phyloP scores from a whole-genome alignment of 2,888 invertebrate species.

The Ormia ochracea region DNA sequence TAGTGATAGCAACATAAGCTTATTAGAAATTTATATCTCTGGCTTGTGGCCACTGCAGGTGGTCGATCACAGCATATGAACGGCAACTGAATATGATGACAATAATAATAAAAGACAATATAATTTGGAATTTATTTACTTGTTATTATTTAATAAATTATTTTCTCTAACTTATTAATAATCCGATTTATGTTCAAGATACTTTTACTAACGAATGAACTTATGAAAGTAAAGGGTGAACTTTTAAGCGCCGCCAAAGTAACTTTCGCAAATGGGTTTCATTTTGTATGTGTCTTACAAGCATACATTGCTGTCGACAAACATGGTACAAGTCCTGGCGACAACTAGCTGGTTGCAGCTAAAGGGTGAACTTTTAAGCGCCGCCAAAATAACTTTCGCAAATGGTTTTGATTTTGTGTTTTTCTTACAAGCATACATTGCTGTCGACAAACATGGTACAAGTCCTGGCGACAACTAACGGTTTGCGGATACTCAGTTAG shows the following conservation, averaged over 20 bases:
- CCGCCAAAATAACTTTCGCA: too few species aligned
- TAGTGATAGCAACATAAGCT: constrained; percentile 62
- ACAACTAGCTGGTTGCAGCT: too few species aligned
- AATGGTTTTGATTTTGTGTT: too few species aligned
- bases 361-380: background rate
- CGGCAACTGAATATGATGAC: constrained; percentile 34
- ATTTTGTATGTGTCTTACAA: too few species aligned
- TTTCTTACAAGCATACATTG: too few species aligned
- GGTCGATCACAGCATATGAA: constrained; percentile 61
- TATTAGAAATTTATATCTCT: constrained; percentile 55
- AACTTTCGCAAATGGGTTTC: too few species aligned
- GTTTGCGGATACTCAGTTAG: too few species aligned
- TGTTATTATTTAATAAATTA: constrained; percentile 44
- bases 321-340: too few species aligned
- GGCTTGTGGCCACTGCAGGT: constrained; percentile 58
- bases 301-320: too few species aligned
- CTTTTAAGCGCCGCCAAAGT: background rate
- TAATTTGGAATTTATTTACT: constrained; percentile 35
- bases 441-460: too few species aligned
- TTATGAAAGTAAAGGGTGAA: background rate
- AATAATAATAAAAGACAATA: constrained; percentile 34
- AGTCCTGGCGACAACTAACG: too few species aligned
- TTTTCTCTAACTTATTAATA: constrained; percentile 41
- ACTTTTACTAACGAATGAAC: background rate
- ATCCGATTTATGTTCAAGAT: constrained; percentile 35